Evolutionary conservation across 2,888 invertebrate species (phyloP), one percentile per base, ranked within the genome.

Genomic region (Cerastis rubricosa): DNA sequence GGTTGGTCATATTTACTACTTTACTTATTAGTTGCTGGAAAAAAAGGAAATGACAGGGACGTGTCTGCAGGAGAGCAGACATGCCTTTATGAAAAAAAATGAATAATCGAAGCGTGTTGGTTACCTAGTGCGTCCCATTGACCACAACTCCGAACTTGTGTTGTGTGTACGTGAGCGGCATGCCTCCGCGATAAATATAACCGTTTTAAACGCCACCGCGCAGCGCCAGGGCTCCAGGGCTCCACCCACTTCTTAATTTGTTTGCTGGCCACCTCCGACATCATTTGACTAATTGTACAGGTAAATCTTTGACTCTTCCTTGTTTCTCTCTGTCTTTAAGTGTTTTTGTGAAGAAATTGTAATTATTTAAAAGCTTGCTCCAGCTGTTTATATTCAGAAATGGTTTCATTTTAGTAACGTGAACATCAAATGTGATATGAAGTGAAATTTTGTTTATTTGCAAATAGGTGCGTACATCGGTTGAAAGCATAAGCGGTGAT

Each of bases 241-340:
- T 63, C 63, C 78, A 4, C 86, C 88, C 86, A 83, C 90, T 90
- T 90, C 89, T 91, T 91, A 90, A 91, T 90, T 91, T 90, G 90
- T 90, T 91, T 86, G 85, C 84, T 85, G 84, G 78, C 84, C 89
- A 85, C 84, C 86, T 78, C 84, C 84, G 71, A 78, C 77, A 80
- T 86, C 85, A 85, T 88, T 87, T 87, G 83, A 86, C 86, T 88
- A 88, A 87, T 89, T 88, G 86, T 85, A 64, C 76, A 86, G 83
- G 87, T 88, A 85, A 86, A 80, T 84, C 78, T 86, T 81, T 51
- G 45, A 67, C 35, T 68, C 47, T 74, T 71, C 57, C 72, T 78
- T 84, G 19, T 74, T 82, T 85, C 57, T 67, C 71, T 79, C 59
- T 47, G 63, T 59, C 59, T 76, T 66, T 80, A 75, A 80, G 22